Base-by-base conservation (phyloP, 1,140 invertebrate genomes). In the Ceratoteleas bidentatus region DNA sequence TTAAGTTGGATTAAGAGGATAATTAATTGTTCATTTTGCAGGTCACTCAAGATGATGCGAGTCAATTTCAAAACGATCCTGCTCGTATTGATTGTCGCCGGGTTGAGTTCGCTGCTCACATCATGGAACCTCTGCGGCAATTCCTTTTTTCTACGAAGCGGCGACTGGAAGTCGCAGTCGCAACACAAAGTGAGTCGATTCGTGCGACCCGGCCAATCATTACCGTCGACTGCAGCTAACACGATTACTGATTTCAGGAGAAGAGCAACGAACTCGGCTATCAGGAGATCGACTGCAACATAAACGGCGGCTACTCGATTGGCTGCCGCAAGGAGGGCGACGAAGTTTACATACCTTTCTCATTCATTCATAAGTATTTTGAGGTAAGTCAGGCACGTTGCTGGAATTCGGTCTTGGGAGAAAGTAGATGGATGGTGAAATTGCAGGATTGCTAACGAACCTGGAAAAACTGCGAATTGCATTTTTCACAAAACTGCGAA, bases 331-430 rank as follows among this genome's bases (percentile, higher is more conserved):
- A 95, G 79, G 96, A 97, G 90, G 94, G 94, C n/a, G 94, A 95
- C 85, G 97, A 98, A 92, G 95, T 99, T 11, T 98, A 96, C 88
- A 89, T 99, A 82, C 97, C 98, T 11, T 99, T 99, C 92, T 96
- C 95, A 15, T 98, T 99, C 89, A 93, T 99, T 73, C 95, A 96
- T 74, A 97, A 96, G 89, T 99, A 98, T 92, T 99, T 98, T 93
- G 97, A 99, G 93, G 96, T 98, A 86, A 56, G 7, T n/a, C n/a
- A n/a, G n/a, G n/a, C n/a, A n/a, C n/a, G n/a, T n/a, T n/a, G n/a
- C n/a, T n/a, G n/a, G n/a, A n/a, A n/a, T n/a, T n/a, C n/a, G n/a
- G n/a, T n/a, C n/a, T n/a, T n/a, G n/a, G n/a, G n/a, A n/a, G n/a
- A n/a, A n/a, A n/a, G n/a, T n/a, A n/a, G n/a, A n/a, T n/a, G n/a